phyloP scores from a whole-genome alignment of 2,797 vertebrate genomes.

The Parotocinclus haroldoi region DNA sequence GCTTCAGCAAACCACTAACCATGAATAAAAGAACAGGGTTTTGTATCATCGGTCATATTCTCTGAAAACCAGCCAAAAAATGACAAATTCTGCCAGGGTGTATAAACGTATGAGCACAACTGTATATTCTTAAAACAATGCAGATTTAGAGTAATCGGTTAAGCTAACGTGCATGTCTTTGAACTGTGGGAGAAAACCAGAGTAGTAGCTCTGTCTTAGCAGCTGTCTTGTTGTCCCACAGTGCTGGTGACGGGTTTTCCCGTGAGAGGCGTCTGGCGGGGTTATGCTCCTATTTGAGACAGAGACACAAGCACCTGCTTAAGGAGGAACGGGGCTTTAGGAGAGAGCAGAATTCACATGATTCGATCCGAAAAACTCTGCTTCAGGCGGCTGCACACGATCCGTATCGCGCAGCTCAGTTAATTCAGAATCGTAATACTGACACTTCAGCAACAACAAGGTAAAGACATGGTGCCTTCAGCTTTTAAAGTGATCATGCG shows the following conservation, averaged over 20 bases:
- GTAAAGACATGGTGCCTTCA: constrained; percentile 22
- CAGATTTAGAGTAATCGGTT: too few species aligned
- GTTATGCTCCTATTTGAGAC: constrained; percentile 96
- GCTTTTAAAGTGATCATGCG: background rate
- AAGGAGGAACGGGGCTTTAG: constrained; percentile 90
- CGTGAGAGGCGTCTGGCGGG: constrained; percentile 87
- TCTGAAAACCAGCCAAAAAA: too few species aligned
- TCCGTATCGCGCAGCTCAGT: constrained; percentile 81
- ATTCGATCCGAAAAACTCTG: constrained; percentile 87
- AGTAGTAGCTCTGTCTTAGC: too few species aligned
- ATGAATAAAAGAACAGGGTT: too few species aligned
- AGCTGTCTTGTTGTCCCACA: constrained; percentile 49
- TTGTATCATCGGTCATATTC: too few species aligned
- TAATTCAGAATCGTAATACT: constrained; percentile 80
- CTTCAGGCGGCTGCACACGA: constrained; percentile 88
- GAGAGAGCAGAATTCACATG: constrained; percentile 89
- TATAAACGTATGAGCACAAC: too few species aligned
- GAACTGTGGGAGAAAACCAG: too few species aligned
- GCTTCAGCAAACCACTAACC: too few species aligned
- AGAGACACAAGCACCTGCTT: constrained; percentile 96
- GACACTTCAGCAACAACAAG: constrained; percentile 35
- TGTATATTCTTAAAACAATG: too few species aligned
- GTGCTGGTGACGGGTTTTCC: constrained; percentile 70
- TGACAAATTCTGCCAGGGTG: too few species aligned
- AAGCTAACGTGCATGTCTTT: too few species aligned